A percentile compares a stretch with the other conserved stretches of the same genome.
Evolutionary conservation across 2,797 vertebrate genomes (phyloP).

Genomic region (Podarcis siculus): DNA sequence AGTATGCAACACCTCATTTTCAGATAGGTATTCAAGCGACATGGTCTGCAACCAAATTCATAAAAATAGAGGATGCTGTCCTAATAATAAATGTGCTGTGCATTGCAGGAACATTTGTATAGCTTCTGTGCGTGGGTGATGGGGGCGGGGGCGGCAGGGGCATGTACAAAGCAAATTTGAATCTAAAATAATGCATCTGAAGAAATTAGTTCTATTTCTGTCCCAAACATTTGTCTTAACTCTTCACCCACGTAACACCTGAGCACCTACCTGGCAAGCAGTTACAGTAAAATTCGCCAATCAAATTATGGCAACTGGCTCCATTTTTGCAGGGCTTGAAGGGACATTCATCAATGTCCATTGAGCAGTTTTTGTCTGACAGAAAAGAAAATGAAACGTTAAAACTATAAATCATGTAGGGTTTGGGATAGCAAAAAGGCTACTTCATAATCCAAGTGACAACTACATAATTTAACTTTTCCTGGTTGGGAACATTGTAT

Average conservation of each 20-base stretch:
- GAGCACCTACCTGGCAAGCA: constrained; percentile 78
- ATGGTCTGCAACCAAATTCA: constrained; percentile 42
- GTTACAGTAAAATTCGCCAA: constrained; percentile 73
- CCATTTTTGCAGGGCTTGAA: constrained; percentile 79
- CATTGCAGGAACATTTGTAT: background rate
- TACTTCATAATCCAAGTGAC: constrained; percentile 63
- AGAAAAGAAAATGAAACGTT: constrained; percentile 74
- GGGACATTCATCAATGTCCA: constrained; percentile 75
- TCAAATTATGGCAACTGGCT: constrained; percentile 73
- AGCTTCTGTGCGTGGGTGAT: background rate
- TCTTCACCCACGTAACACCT: constrained; percentile 50
- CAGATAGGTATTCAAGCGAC: background rate
- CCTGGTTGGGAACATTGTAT: constrained; percentile 40
- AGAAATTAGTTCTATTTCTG: constrained; percentile 44
- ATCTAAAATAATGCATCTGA: constrained; percentile 18
- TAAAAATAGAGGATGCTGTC: background rate
- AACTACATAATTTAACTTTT: constrained; percentile 68
- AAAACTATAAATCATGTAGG: constrained; percentile 72
- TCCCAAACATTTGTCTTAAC: constrained; percentile 28
- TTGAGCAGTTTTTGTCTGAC: constrained; percentile 84
- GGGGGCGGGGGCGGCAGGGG: no score
- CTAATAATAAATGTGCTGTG: background rate
- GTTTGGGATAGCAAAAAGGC: constrained; percentile 66
- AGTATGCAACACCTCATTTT: constrained; percentile 29
- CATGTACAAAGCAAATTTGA: constrained; percentile 41